Base-by-base conservation (phyloP, 1,140 invertebrate species). In the Drosophila micromelanica region DNA sequence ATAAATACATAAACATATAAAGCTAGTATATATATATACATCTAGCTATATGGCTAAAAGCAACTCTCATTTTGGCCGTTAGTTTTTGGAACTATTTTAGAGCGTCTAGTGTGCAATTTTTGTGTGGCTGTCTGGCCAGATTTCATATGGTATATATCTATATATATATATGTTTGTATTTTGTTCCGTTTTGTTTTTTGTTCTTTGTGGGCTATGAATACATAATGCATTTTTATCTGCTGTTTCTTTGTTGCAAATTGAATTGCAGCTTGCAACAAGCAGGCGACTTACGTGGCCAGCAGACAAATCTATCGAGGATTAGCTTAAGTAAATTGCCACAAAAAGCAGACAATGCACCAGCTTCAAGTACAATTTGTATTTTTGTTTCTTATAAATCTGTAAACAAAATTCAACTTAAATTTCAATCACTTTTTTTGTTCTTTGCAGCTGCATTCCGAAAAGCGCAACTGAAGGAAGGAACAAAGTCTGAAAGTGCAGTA, bases 231-330 rank as follows among this genome's bases (percentile, higher is more conserved):
- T 68, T 68, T 80, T 76, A 37, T 67, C 13, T 27, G 48, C 38
- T 52, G 40, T 20, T n/a, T 75, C 81, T 86, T 86, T 86, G 81
- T 87, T 78, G 78, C 82, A 87, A 86, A 81, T 78, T 81, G 81
- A 85, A 78, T 78, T 69, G 75, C 52, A 68, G 42, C 32, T 35
- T 48, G 63, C 59, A 61, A 59, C 76, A 77, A 52, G 56, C 67
- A 56, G 67, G 67, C 63, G 73, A 71, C 79, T 82, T 82, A 82
- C 75, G 79, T 82, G 80, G 79, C 79, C 61, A 43, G 48, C 42
- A 59, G 67, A 42, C 73, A 67, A 80, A 74, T 74, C 77, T 63
- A 56, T 64, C 20, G 69, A 59, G 81, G 69, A 77, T 86, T 71
- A 77, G 67, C 46, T 11, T 17, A 15, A 65, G 7, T 13, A 27